Percentiles rank a stretch among this genome's conserved stretches.
phyloP scores from a whole-genome alignment of 2,113 vertebrate genomes.

The Peromyscus polionotus region DNA sequence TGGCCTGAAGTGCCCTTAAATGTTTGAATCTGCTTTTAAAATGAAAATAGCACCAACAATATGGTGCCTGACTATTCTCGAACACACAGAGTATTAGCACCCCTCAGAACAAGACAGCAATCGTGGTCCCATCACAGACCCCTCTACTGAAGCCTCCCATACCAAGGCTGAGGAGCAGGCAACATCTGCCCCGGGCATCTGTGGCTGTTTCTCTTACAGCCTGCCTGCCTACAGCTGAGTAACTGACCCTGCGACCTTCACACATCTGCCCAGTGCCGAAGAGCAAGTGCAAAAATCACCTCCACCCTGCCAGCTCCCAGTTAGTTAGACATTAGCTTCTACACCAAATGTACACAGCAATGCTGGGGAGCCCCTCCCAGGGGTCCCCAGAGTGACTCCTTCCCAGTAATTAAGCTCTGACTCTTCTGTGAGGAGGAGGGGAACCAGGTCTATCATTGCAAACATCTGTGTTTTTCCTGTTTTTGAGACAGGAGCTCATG shows the following conservation, averaged over 20 bases:
- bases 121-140: not conserved
- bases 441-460: not conserved
- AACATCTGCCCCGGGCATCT: not conserved
- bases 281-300: not conserved
- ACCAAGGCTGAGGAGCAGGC: fast-evolving
- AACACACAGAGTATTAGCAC: fast-evolving
- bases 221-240: not conserved
- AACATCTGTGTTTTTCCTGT: not conserved
- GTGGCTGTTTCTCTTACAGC: not conserved
- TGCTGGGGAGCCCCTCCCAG: not conserved
- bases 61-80: not conserved
- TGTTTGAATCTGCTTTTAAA: conserved; percentile 18
- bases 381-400: not conserved
- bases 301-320: not conserved
- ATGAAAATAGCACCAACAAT: not conserved
- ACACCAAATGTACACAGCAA: not conserved
- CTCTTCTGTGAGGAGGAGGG: not conserved
- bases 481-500: not conserved
- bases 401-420: not conserved
- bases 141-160: not conserved
- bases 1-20: not conserved
- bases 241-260: not conserved
- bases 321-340: not conserved
- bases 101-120: not conserved
- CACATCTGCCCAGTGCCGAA: not conserved